phyloP scores from a whole-genome alignment of 2,888 invertebrate genomes.

The Electrophaes corylata region DNA sequence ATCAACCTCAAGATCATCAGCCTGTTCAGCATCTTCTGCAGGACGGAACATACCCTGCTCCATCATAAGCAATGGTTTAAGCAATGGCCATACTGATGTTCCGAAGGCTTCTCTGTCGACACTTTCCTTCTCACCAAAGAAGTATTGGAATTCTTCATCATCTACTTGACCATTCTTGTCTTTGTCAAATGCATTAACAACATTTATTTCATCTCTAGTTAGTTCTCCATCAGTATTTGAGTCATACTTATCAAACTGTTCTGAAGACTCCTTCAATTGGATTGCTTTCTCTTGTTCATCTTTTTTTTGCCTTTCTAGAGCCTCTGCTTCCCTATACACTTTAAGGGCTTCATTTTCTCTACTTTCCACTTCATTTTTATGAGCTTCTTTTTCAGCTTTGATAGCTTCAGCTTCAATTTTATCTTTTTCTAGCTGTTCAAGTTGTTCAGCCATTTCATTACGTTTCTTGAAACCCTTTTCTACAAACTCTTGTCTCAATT shows the following conservation, averaged over 20 bases:
- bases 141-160: constrained; percentile 92
- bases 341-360: constrained; percentile 90
- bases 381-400: constrained; percentile 89
- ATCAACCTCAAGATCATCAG: constrained; percentile 58
- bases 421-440: constrained; percentile 88
- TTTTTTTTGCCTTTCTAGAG: constrained; percentile 84
- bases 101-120: constrained; percentile 88
- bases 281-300: constrained; percentile 84
- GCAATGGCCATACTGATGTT: constrained; percentile 88
- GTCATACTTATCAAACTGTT: constrained; percentile 91
- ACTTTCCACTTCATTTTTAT: constrained; percentile 89
- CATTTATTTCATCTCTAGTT: constrained; percentile 87
- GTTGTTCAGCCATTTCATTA: constrained; percentile 88
- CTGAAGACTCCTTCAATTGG: constrained; percentile 86
- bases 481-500: constrained; percentile 89
- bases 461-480: constrained; percentile 90
- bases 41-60: constrained; percentile 88
- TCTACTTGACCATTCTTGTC: constrained; percentile 95
- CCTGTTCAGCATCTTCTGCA: constrained; percentile 51
- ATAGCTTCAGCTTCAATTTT: constrained; percentile 91
- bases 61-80: constrained; percentile 91
- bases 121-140: constrained; percentile 87
- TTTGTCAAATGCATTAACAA: constrained; percentile 92
- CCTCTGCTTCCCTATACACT: constrained; percentile 88
- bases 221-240: constrained; percentile 91